phyloP scores from a whole-genome alignment of 2,888 invertebrate species.

The Scaptomyza parva region DNA sequence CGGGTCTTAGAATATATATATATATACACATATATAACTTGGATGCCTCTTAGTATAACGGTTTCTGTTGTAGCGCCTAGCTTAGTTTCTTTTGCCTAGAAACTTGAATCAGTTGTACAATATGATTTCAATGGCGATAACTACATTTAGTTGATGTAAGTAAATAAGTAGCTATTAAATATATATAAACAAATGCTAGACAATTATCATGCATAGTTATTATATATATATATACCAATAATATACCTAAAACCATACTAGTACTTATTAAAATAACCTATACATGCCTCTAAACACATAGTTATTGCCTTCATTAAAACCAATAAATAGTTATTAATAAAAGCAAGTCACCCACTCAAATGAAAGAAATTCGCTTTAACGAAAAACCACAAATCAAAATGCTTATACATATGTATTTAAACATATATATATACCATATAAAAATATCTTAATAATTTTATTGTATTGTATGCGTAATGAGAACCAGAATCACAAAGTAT shows the following conservation, averaged over 20 bases:
- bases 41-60: slow-evolving; percentile 76
- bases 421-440: slow-evolving; percentile 18
- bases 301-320: slow-evolving; percentile 63
- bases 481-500: slow-evolving; percentile 34
- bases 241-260: not conserved
- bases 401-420: slow-evolving; percentile 55
- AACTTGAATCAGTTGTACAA: slow-evolving; percentile 7
- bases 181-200: slow-evolving; percentile 48
- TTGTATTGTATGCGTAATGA: slow-evolving; percentile 19
- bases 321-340: slow-evolving; percentile 36
- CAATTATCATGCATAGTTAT: slow-evolving; percentile 59
- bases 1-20: slow-evolving; percentile 58
- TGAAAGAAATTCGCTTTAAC: slow-evolving; percentile 75
- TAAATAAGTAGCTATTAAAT: slow-evolving; percentile 57
- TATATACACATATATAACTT: slow-evolving; percentile 27
- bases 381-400: slow-evolving; percentile 69
- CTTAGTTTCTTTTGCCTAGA: slow-evolving; percentile 57
- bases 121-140: slow-evolving; percentile 32
- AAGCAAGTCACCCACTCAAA: slow-evolving; percentile 57
- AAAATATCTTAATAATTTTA: slow-evolving; percentile 24
- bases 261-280: slow-evolving; percentile 27
- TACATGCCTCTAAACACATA: slow-evolving; percentile 54
- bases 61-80: slow-evolving; percentile 74
- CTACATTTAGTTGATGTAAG: slow-evolving; percentile 32
- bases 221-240: slow-evolving; percentile 34